Percentiles rank a stretch among this genome's conserved stretches.
phyloP scores from a whole-genome alignment of 2,797 vertebrate genomes.

The Liparis tanakae region DNA sequence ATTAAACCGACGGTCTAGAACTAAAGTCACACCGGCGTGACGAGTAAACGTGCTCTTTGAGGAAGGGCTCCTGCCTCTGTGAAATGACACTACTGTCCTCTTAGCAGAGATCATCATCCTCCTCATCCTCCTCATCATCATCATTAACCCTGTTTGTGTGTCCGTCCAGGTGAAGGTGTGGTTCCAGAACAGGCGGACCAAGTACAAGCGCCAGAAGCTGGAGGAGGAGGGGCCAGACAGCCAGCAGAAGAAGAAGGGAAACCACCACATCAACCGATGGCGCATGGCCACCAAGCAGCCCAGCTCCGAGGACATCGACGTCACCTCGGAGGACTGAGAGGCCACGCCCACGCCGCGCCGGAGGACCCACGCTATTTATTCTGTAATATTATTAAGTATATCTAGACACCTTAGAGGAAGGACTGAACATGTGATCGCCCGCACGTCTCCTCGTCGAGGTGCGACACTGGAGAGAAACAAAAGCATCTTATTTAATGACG shows the following conservation, averaged over 20 bases:
- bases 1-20: background rate
- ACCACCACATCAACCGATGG: slow-evolving; percentile 98
- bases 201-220: slow-evolving; percentile 98
- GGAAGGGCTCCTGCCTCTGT: background rate
- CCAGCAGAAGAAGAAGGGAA: slow-evolving; percentile 98
- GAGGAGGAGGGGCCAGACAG: slow-evolving; percentile 96
- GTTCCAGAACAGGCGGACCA: slow-evolving; percentile 98
- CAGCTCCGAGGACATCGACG: slow-evolving; percentile 95
- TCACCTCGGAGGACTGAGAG: slow-evolving; percentile 95
- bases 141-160: background rate
- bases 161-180: slow-evolving; percentile 93
- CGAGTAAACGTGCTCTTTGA: background rate
- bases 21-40: background rate
- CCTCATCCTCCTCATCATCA: background rate
- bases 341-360: slow-evolving; percentile 30
- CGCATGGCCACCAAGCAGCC: slow-evolving; percentile 96
- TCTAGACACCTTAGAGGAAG: slow-evolving; percentile 72
- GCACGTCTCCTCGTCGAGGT: slow-evolving; percentile 45
- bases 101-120: background rate
- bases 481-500: slow-evolving; percentile 39
- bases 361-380: slow-evolving; percentile 86
- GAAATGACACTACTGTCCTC: background rate
- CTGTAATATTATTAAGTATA: slow-evolving; percentile 79
- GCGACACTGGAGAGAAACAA: slow-evolving; percentile 18
- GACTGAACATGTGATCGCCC: slow-evolving; percentile 53